Evolutionary conservation across 2,888 invertebrate genomes (phyloP).

Genomic region (Miltochrista miniata): DNA sequence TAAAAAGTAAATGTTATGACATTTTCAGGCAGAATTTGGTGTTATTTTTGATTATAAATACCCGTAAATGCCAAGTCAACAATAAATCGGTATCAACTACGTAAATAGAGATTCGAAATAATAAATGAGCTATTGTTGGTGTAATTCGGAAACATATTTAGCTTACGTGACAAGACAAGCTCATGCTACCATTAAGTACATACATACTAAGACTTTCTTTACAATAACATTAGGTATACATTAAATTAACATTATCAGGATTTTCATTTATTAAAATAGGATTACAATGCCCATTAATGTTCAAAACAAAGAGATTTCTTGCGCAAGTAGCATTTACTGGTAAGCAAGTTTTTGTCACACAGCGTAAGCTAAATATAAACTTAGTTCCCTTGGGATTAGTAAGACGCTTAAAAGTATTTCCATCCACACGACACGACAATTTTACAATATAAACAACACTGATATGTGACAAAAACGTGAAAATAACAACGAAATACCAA

Average conservation of each 20-base stretch:
- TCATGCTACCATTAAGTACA: not conserved
- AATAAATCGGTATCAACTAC: slow-evolving; percentile 21
- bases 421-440: slow-evolving; percentile 79
- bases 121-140: slow-evolving; percentile 21
- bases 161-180: slow-evolving; percentile 15
- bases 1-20: slow-evolving; percentile 15
- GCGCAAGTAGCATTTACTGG: not conserved
- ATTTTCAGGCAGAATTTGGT: slow-evolving; percentile 16
- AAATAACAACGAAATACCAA: slow-evolving; percentile 36
- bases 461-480: slow-evolving; percentile 74
- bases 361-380: slow-evolving; percentile 28
- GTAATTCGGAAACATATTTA: slow-evolving; percentile 33
- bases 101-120: slow-evolving; percentile 42
- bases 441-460: slow-evolving; percentile 63
- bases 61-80: slow-evolving; percentile 25
- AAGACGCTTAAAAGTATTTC: slow-evolving; percentile 40
- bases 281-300: not conserved
- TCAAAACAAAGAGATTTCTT: not conserved
- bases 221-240: too few relatives aligned
- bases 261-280: not conserved
- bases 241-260: not conserved
- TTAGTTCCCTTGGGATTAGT: slow-evolving; percentile 18
- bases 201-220: not conserved
- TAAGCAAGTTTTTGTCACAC: not conserved
- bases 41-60: slow-evolving; percentile 5